phyloP scores from a whole-genome alignment of 2,797 vertebrate genomes.

The Eospalax fontanierii region DNA sequence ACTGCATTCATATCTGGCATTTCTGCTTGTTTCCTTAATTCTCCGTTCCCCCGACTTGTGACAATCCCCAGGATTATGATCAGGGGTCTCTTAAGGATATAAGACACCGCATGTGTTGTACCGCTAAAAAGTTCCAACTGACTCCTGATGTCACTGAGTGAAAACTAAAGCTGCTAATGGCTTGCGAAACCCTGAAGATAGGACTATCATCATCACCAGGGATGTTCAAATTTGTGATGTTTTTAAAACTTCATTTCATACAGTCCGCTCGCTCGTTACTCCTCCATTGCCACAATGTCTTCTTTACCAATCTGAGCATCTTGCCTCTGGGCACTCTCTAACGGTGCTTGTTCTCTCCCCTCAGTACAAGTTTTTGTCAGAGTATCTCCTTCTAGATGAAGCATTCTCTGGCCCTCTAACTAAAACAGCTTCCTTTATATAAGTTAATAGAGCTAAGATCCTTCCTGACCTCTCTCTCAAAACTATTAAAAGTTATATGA shows the following conservation, averaged over 20 bases:
- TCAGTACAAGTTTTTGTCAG: neutral
- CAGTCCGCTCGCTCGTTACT: neutral
- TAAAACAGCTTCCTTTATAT: neutral
- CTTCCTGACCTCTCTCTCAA: neutral
- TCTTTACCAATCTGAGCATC: neutral
- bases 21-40: neutral
- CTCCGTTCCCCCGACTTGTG: too few species aligned
- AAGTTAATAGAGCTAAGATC: neutral
- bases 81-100: neutral
- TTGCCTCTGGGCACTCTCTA: neutral
- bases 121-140: neutral
- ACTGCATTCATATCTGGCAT: neutral
- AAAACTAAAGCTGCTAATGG: constrained; percentile 9
- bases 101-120: neutral
- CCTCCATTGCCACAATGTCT: neutral
- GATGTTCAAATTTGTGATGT: too few species aligned
- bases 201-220: neutral
- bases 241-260: neutral
- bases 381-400: neutral
- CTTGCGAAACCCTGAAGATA: neutral
- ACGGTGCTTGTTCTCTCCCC: neutral
- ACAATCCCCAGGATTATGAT: neutral
- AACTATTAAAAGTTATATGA: constrained; percentile 18
- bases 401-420: neutral
- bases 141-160: neutral